phyloP scores from a whole-genome alignment of 1,140 invertebrate species.

The Halyomorpha halys region DNA sequence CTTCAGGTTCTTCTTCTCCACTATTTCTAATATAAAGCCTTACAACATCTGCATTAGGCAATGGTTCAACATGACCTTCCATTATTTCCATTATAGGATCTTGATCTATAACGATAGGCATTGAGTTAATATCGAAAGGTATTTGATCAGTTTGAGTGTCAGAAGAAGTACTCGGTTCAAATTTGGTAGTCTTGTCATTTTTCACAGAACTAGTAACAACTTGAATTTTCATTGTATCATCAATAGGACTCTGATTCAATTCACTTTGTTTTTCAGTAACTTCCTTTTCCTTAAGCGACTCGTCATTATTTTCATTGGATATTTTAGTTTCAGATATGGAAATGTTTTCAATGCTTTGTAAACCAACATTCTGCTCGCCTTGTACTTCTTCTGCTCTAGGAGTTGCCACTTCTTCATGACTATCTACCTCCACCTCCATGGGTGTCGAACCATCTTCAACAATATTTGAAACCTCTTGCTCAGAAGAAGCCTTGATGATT shows the following conservation, averaged over 20 bases:
- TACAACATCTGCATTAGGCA: too few species aligned
- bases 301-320: neutral
- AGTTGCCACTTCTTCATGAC: conserved; percentile 17
- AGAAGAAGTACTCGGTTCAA: neutral
- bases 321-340: too few species aligned
- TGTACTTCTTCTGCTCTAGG: conserved; percentile 19
- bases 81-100: conserved; percentile 33
- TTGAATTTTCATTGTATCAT: too few species aligned
- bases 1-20: neutral
- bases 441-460: neutral
- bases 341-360: too few species aligned
- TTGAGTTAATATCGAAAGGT: conserved; percentile 58
- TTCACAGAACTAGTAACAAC: too few species aligned
- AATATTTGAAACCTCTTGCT: neutral
- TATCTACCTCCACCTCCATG: conserved; percentile 18
- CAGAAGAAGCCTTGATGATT: conserved; percentile 4
- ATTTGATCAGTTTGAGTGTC: conserved; percentile 27
- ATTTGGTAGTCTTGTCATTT: too few species aligned
- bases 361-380: neutral
- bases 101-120: conserved; percentile 58
- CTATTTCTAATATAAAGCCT: neutral
- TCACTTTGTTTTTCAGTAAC: too few species aligned
- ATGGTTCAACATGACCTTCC: neutral
- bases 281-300: too few species aligned
- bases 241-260: too few species aligned